Evolutionary conservation across 2,888 invertebrate genomes (phyloP), one percentile per base, ranked within the genome.

Genomic region (Conops quadrifasciatus): DNA sequence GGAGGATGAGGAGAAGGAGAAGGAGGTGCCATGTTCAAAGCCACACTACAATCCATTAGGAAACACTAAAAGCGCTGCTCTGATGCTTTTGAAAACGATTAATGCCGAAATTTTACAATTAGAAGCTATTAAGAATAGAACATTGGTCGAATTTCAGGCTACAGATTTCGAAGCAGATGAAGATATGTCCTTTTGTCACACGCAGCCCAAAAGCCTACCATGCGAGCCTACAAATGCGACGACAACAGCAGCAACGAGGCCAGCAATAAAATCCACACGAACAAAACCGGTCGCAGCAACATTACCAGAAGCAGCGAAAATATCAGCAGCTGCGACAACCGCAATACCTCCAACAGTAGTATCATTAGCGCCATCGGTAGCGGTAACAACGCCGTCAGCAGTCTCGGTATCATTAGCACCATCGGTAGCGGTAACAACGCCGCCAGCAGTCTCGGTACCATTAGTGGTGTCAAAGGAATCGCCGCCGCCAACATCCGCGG

Each of bases 1-100:
- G 13, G 45, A 26, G 15, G 24, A 9, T 16, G 36, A 16, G 19
- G 45, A 45, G 16, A 11, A 63, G 1, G n/a, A 7, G 5, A 24
- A 63, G 15, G 19, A 49, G n/a, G 5, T 49, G n/a, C 49, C 7
- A 36, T 7, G 36, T 36, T 9, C 60, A 36, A 19, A 28, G 36
- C 60, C 15, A 53, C 9, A 2, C 2, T 11, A 53, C 9, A 21
- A n/a, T 13, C 45, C 62, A 9, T 19, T 45, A 43, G 2, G 1
- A 36, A 15, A 13, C 15, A 15, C 13, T n/a, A 49, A 67, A n/a
- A 67, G 13, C 7, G 67, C 67, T 0, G 43, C 26, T 13, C 13
- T 67, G 3, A 59, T 67, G 67, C 47, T 67, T n/a, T 47, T 67
- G 19, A 67, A 67, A 49, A 67, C 59, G 2, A 67, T 67, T 28